phyloP scores from a whole-genome alignment of 2,113 vertebrate genomes.

The Rostratula benghalensis region DNA sequence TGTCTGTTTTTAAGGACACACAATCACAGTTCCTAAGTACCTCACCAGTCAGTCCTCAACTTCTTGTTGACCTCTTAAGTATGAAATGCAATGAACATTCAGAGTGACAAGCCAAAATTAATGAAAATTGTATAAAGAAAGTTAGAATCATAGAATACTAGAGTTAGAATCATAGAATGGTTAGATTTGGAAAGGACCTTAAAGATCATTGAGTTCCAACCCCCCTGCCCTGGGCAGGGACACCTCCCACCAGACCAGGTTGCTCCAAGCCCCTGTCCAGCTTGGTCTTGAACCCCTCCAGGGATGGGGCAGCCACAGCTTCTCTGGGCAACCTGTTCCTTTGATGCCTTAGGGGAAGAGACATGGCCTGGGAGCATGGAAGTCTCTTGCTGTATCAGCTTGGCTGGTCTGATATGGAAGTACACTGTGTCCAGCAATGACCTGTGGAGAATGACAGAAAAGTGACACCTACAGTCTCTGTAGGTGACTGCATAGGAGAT shows the following conservation, averaged over 20 bases:
- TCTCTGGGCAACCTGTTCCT: too few species aligned
- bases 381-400: background rate
- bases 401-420: background rate
- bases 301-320: too few species aligned
- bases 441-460: background rate
- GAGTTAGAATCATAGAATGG: too few species aligned
- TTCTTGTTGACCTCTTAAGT: background rate
- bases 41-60: background rate
- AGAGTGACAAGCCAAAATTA: background rate
- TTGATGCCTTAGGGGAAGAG: background rate
- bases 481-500: background rate
- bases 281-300: too few species aligned
- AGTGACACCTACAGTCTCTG: too few species aligned
- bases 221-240: too few species aligned
- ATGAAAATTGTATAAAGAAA: background rate
- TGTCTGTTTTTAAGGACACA: background rate
- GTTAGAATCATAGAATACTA: too few species aligned
- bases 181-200: too few species aligned
- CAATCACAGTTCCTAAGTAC: background rate
- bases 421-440: background rate
- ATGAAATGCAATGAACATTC: background rate
- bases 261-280: too few species aligned
- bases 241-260: too few species aligned
- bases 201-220: too few species aligned
- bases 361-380: background rate